Evolutionary conservation across 2,888 invertebrate genomes (phyloP).

Genomic region (Tanypteryx hageni): DNA sequence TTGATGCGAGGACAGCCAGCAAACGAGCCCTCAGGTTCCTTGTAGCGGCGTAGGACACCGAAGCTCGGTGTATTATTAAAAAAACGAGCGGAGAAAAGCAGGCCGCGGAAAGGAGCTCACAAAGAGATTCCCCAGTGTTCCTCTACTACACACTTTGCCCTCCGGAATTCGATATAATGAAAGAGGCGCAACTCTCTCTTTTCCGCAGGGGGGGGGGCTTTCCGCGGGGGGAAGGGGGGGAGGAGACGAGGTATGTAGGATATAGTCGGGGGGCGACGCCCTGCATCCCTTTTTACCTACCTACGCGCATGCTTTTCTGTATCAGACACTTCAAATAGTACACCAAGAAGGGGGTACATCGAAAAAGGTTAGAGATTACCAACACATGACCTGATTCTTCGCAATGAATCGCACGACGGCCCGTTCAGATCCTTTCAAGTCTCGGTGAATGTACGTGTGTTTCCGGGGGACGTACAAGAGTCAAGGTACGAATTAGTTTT

Average conservation of each 20-base stretch:
- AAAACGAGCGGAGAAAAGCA: background rate
- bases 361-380: slow-evolving; percentile 11
- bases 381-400: slow-evolving; percentile 23
- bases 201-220: background rate
- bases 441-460: background rate
- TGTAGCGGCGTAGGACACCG: slow-evolving; percentile 19
- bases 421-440: background rate
- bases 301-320: background rate
- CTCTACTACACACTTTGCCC: background rate
- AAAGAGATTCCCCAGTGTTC: slow-evolving; percentile 44
- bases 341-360: background rate
- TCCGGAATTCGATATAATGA: slow-evolving; percentile 54
- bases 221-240: background rate
- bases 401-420: slow-evolving; percentile 22
- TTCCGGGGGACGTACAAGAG: background rate
- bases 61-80: slow-evolving; percentile 40
- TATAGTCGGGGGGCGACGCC: background rate
- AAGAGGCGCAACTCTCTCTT: slow-evolving; percentile 27
- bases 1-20: background rate
- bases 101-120: slow-evolving; percentile 30
- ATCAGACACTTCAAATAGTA: background rate
- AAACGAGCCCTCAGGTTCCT: background rate
- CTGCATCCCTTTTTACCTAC: background rate
- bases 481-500: too few species aligned
- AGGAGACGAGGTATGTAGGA: background rate